Percentiles rank a stretch among this genome's conserved stretches.
phyloP scores from a whole-genome alignment of 35 echinoderm and acorn worm species.

The Acanthaster planci region DNA sequence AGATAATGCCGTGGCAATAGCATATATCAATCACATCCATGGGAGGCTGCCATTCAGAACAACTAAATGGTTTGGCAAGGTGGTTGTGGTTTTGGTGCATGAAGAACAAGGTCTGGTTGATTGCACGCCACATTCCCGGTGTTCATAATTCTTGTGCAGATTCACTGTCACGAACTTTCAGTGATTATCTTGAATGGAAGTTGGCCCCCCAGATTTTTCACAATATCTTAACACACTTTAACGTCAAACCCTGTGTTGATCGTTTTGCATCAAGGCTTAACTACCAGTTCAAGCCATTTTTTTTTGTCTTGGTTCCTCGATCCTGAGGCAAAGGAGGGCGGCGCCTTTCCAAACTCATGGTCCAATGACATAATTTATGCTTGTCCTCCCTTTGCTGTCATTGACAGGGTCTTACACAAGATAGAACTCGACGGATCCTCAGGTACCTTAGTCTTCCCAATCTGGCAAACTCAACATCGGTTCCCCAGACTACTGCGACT shows the following conservation, averaged over 20 bases:
- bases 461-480: conserved; percentile 53
- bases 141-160: not conserved
- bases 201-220: not conserved
- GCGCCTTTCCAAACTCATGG: conserved; percentile 46
- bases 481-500: conserved; percentile 24
- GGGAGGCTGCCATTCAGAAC: conserved; percentile 7
- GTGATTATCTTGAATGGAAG: conserved; percentile 24
- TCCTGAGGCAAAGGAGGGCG: conserved; percentile 15
- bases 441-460: conserved; percentile 35
- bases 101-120: conserved; percentile 5
- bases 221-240: not conserved
- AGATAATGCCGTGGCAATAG: conserved; percentile 35
- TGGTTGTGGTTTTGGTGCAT: conserved; percentile 40
- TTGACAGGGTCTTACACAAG: conserved; percentile 33
- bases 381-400: conserved; percentile 53
- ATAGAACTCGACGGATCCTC: conserved; percentile 26
- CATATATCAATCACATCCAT: conserved; percentile 45
- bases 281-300: conserved; percentile 20
- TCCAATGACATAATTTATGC: conserved; percentile 28
- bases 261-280: conserved; percentile 41
- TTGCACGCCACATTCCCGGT: conserved; percentile 27
- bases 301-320: conserved; percentile 33
- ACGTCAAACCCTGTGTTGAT: conserved; percentile 29
- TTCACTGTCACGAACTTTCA: not conserved
- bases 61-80: not conserved